Evolutionary conservation across 2,888 invertebrate genomes (phyloP), one percentile per base, ranked within the genome.

Genomic region (Parochlus steinenii): DNA sequence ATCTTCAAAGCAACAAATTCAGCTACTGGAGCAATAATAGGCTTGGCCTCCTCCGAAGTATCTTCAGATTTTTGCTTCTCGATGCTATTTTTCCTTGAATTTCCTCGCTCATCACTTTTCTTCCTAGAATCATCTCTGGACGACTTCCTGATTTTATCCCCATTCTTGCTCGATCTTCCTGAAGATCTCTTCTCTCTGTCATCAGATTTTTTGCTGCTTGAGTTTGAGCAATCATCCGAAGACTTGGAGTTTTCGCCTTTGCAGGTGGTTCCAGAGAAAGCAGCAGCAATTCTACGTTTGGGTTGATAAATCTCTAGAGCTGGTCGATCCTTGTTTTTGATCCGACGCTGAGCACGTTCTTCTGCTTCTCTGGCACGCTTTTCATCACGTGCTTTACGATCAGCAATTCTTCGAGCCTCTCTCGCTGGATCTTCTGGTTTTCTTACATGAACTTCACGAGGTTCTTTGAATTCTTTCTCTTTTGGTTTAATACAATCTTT

Each of bases 291-390:
- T 22, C 22, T 22, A 6, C 28, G 28, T 15, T 35, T 28, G 0
- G 90, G 90, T 45, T 87, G 75, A 56, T 90, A 90, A 45, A 90
- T 81, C 40, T 81, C 81, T 52, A 87, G 73, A 27, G 86, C 79
- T 16, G 90, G 90, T 26, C 89, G 77, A 61, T 89, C 87, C 77
- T 80, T 24, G 17, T 20, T 19, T 4, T 3, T 30, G 11, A 15
- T 23, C 22, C 14, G 32, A 15, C 19, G 27, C 12, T 33, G 8
- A 31, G 32, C 12, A 17, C 14, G 30, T 19, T 25, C 31, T 14
- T 33, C 30, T 8, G 27, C 17, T 12, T 33, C 33, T 8, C 18
- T 16, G 12, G 24, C 25, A 24, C 37, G 32, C 5, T 22, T 30
- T 24, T 41, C 40, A 20, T 37, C 38, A n/a, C n/a, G n/a, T n/a